Percentiles rank a stretch among this genome's conserved stretches.
phyloP scores from a whole-genome alignment of 2,888 invertebrate species.

The Cerastoderma edule region DNA sequence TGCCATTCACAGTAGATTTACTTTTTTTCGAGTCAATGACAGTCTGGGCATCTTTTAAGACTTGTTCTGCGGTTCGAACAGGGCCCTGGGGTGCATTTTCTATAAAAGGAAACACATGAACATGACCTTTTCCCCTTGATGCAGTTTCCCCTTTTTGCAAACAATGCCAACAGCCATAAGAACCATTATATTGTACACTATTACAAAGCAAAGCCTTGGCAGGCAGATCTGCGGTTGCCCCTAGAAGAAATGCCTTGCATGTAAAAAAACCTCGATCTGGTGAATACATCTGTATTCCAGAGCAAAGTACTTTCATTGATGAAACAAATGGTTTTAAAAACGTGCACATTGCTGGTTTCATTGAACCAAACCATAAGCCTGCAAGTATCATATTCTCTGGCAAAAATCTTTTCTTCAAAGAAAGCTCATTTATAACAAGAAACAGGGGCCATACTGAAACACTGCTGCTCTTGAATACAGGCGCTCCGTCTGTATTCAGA shows the following conservation, averaged over 20 bases:
- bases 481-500: constrained; percentile 51
- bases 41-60: constrained; percentile 24
- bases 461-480: constrained; percentile 48
- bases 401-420: constrained; percentile 24
- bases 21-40: constrained; percentile 29
- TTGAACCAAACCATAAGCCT: constrained; percentile 28
- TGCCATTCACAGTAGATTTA: no score
- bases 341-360: constrained; percentile 31
- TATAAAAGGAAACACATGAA: constrained; percentile 47
- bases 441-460: constrained; percentile 50
- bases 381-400: constrained; percentile 50
- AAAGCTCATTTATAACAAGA: constrained; percentile 44
- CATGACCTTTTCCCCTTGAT: constrained; percentile 47
- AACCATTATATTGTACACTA: constrained; percentile 47
- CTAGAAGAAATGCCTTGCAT: constrained; percentile 28
- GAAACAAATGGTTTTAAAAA: constrained; percentile 46
- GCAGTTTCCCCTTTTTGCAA: constrained; percentile 36
- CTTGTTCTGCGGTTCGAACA: constrained; percentile 20
- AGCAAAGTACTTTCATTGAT: constrained; percentile 21
- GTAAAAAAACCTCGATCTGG: constrained; percentile 24
- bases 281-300: constrained; percentile 21
- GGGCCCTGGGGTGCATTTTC: constrained; percentile 31
- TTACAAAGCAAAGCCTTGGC: constrained; percentile 44
- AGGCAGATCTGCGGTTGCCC: constrained; percentile 47
- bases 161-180: constrained; percentile 45